These are phyloP conservation scores for Gryllus bimaculatus DNA, from an alignment of 1,140 invertebrate species.

Conservation along the genomic window DNA sequence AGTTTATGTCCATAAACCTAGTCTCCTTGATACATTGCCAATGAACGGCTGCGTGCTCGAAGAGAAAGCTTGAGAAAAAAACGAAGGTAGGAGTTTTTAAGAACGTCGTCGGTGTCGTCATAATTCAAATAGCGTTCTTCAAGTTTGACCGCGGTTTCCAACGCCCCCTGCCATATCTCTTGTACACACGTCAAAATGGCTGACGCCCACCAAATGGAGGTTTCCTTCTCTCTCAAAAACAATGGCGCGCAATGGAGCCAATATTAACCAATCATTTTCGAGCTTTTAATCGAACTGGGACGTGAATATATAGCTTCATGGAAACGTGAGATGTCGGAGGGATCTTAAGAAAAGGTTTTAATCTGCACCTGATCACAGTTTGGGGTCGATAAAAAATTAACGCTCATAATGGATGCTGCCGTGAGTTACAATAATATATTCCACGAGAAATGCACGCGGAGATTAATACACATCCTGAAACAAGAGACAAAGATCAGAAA, in stretches of 20 bases:
- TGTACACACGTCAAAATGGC: constrained; percentile 14
- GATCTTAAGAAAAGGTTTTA: constrained; percentile 3
- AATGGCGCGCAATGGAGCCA: not conserved
- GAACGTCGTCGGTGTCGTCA: constrained; percentile 10
- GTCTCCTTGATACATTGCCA: constrained; percentile 16
- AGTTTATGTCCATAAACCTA: constrained; percentile 12
- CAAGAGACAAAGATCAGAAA: not conserved
- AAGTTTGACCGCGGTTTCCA: constrained; percentile 8
- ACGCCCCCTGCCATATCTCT: constrained; percentile 16
- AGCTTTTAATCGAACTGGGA: constrained; percentile 9
- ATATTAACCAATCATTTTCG: constrained; percentile 10
- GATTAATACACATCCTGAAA: constrained; percentile 1
- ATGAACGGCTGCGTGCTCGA: constrained; percentile 9
- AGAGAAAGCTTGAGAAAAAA: not conserved
- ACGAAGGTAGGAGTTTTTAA: not conserved
- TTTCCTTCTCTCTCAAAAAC: constrained; percentile 6
- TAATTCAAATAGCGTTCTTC: constrained; percentile 18
- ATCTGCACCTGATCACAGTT: constrained; percentile 3
- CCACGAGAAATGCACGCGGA: not conserved
- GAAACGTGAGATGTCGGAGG: constrained; percentile 1
- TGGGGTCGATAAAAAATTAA: not conserved
- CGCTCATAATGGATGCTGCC: not conserved
- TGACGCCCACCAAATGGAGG: constrained; percentile 14
- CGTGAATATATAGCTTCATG: not conserved
- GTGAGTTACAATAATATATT: constrained; percentile 3